These are phyloP conservation scores for Camponotus vicinus DNA, from an alignment of 1,140 invertebrate genomes.

Conservation along the genomic window DNA sequence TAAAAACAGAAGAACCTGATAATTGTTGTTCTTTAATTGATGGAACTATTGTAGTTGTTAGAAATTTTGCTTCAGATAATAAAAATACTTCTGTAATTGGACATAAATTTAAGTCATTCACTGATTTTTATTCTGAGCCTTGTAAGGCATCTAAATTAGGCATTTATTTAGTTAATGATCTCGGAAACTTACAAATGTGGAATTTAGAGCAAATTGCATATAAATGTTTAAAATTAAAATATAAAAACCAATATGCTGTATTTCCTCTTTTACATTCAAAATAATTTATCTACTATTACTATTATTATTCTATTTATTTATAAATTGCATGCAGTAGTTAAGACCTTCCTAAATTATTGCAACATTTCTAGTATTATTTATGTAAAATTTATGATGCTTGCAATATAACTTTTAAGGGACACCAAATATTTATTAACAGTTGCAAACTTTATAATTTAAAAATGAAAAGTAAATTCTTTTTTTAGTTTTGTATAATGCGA, in stretches of 20 bases:
- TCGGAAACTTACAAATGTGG: not conserved
- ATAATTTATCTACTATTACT: no score
- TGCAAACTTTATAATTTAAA: no score
- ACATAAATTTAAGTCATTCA: not conserved
- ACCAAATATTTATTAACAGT: no score
- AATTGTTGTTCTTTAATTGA: constrained; percentile 15
- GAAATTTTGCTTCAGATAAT: not conserved
- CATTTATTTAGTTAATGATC: constrained; percentile 1
- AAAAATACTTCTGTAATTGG: constrained; percentile 2
- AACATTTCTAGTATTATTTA: no score
- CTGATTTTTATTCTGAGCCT: not conserved
- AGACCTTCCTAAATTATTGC: no score
- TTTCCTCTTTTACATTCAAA: not conserved
- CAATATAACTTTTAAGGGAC: no score
- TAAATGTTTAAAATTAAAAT: constrained; percentile 18
- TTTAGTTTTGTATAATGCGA: no score
- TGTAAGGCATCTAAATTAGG: not conserved
- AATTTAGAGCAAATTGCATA: constrained; percentile 2
- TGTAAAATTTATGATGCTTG: no score
- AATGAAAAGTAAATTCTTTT: no score
- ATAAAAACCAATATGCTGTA: not conserved
- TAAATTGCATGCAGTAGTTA: no score
- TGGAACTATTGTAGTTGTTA: constrained; percentile 3
- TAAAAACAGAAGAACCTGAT: constrained; percentile 1
- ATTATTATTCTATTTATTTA: no score